Percentiles rank a stretch among this genome's conserved stretches.
Evolutionary conservation across 2,113 vertebrate species (phyloP).

Genomic region (Toxotes chatareus): DNA sequence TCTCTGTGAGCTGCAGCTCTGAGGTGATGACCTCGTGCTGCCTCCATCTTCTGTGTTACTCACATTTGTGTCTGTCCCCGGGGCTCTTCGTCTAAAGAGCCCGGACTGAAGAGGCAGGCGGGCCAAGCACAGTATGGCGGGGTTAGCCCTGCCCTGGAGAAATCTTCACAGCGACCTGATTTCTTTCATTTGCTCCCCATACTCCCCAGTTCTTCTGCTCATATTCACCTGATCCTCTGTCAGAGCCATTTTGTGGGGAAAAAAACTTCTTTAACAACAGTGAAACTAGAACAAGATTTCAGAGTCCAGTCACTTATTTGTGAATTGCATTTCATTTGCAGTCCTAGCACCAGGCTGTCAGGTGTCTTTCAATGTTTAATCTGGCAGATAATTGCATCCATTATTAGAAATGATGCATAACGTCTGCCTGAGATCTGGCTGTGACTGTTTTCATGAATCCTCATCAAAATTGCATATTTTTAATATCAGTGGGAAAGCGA

Average conservation of each 20-base stretch:
- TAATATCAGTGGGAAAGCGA: constrained; percentile 9
- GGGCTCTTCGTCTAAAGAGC: constrained; percentile 62
- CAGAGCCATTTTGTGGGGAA: constrained; percentile 30
- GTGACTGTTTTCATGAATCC: constrained; percentile 40
- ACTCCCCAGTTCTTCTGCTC: constrained; percentile 52
- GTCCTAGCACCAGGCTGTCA: neutral
- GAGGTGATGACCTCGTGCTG: constrained; percentile 44
- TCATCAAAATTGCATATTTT: constrained; percentile 47
- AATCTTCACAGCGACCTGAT: constrained; percentile 72
- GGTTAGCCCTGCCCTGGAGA: constrained; percentile 76
- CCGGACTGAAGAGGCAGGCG: constrained; percentile 49
- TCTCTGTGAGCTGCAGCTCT: constrained; percentile 19
- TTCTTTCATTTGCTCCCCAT: constrained; percentile 44
- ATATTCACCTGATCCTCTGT: constrained; percentile 63
- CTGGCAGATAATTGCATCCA: constrained; percentile 55
- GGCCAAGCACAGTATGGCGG: constrained; percentile 60
- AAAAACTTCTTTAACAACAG: constrained; percentile 23
- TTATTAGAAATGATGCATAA: constrained; percentile 46
- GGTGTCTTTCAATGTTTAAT: constrained; percentile 51
- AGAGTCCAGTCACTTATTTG: constrained; percentile 2
- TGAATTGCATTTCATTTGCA: neutral
- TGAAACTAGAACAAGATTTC: constrained; percentile 34
- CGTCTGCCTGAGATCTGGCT: constrained; percentile 19
- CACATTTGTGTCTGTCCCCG: constrained; percentile 62
- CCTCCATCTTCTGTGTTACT: constrained; percentile 56